These are phyloP conservation scores for Batillaria attramentaria DNA, from an alignment of 1,140 invertebrate genomes.

Conservation along the genomic window DNA sequence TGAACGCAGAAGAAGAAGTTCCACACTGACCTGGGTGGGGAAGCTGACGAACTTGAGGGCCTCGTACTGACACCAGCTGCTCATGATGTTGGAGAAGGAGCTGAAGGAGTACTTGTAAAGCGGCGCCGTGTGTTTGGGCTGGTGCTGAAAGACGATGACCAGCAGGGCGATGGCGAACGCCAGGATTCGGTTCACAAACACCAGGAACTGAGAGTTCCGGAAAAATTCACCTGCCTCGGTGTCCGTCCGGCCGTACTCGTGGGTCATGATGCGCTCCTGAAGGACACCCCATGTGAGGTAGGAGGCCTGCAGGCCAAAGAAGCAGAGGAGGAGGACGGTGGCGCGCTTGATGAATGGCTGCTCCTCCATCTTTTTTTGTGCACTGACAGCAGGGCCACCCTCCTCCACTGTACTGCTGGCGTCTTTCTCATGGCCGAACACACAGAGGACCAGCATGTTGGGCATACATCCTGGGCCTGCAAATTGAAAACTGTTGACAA, in stretches of 20 bases:
- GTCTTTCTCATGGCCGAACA: constrained; percentile 75
- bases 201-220: constrained; percentile 94
- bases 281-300: constrained; percentile 95
- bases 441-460: constrained; percentile 74
- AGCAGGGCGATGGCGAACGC: constrained; percentile 85
- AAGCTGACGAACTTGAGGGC: constrained; percentile 98
- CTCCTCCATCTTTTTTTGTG: constrained; percentile 29
- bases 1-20: too few species aligned
- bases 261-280: constrained; percentile 82
- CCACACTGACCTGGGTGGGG: constrained; percentile 84
- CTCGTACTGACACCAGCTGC: constrained; percentile 99
- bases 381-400: constrained; percentile 35
- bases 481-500: too few species aligned
- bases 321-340: constrained; percentile 81
- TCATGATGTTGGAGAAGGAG: constrained; percentile 98
- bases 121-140: constrained; percentile 84
- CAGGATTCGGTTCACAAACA: constrained; percentile 92
- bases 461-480: constrained; percentile 58
- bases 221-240: constrained; percentile 76
- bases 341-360: constrained; percentile 38
- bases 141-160: constrained; percentile 74
- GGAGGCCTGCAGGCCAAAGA: constrained; percentile 88
- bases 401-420: constrained; percentile 48
- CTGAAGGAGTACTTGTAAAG: constrained; percentile 97
- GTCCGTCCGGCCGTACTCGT: constrained; percentile 77